Base-by-base conservation (phyloP, 1,140 invertebrate genomes). In the Pseudomyrmex flavicornis region DNA sequence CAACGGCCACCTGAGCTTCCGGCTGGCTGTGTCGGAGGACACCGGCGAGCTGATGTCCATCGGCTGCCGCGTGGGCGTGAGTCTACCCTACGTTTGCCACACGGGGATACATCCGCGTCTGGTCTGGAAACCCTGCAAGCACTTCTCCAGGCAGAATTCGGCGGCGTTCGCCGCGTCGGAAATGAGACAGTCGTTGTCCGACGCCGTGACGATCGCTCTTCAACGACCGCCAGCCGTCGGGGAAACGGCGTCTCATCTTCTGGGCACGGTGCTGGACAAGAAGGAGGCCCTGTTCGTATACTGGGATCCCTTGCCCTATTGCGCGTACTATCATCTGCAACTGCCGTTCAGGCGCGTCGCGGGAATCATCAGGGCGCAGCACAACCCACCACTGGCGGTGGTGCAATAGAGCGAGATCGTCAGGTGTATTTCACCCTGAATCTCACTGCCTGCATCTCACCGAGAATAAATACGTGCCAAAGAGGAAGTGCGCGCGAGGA, bases 251-350 rank as follows among this genome's bases (percentile, higher is more conserved):
- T 94, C 95, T 0, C 95, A 95, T 87, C 92, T 97, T 20, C 92
- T 97, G 54, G 95, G 96, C 3, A 96, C 96, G 0, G 96, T 97
- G 3, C 89, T 97, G 63, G 90, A 94, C 92, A 95, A 74, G 95
- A 95, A 96, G 9, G 97, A 97, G 90, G 97, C 97, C 0, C 93
- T 97, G 1, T 97, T 98, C 88, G 95, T 96, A 1, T 97, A 96
- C 86, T 97, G 97, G 97, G 97, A 98, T 89, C 97, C 97, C 0
- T 88, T 98, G 73, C 97, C 97, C 0, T 97, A 97, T 89, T 97
- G 97, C 88, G 97, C 96, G 2, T 97, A 97, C 89, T 97, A 97
- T 93, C 97, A 97, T 90, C 95, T 97, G 76, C 96, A 97, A 88
- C 92, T 97, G 83, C 97, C 97, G 0, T 95, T 97, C 52, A 94